Percentiles rank a stretch among this genome's conserved stretches.
Evolutionary conservation across 2,888 invertebrate species (phyloP).

Genomic region (Watsonalla cultraria): DNA sequence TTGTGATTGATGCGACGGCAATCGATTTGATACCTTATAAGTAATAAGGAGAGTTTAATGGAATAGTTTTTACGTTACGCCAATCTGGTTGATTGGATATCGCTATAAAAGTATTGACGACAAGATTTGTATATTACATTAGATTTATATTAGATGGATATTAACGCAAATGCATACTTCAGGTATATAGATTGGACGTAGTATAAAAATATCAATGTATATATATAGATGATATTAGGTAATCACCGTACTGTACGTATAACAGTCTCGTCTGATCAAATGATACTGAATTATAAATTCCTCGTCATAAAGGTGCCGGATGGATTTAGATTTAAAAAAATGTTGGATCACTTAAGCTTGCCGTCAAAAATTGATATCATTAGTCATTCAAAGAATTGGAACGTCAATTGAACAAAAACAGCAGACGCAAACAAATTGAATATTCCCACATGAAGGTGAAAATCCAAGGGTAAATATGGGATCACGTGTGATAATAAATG

Average conservation of each 20-base stretch:
- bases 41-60: slow-evolving; percentile 5
- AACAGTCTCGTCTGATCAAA: neutral
- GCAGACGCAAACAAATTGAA: slow-evolving; percentile 72
- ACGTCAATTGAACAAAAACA: slow-evolving; percentile 77
- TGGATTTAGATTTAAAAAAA: slow-evolving; percentile 5
- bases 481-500: slow-evolving; percentile 62
- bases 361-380: slow-evolving; percentile 48
- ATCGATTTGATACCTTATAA: slow-evolving; percentile 16
- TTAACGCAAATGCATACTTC: neutral
- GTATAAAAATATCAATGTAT: no score
- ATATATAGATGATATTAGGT: no score
- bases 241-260: no score
- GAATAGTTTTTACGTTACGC: neutral
- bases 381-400: slow-evolving; percentile 63
- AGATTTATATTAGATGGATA: neutral
- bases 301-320: slow-evolving; percentile 1
- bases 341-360: neutral
- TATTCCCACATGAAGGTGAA: slow-evolving; percentile 77
- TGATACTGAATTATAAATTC: neutral
- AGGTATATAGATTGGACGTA: no score
- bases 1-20: slow-evolving; percentile 38
- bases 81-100: slow-evolving; percentile 1
- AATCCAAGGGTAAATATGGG: slow-evolving; percentile 71
- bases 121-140: neutral
- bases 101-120: neutral